Evolutionary conservation across 2,113 vertebrate species (phyloP).

Genomic region (Calypte anna): DNA sequence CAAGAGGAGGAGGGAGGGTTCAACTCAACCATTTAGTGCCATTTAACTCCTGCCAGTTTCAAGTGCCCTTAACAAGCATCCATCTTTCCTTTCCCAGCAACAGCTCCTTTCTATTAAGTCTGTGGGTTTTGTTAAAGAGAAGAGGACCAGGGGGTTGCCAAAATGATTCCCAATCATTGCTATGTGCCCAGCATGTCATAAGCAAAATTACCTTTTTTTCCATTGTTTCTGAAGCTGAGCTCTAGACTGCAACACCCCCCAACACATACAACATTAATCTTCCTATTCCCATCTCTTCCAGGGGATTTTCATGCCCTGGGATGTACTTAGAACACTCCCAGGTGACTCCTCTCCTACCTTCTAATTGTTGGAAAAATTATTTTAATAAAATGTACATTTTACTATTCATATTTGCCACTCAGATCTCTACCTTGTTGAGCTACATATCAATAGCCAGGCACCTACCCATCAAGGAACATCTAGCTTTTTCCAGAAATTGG

Average conservation of each 20-base stretch:
- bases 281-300: background rate
- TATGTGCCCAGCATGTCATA: background rate
- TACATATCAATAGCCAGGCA: background rate
- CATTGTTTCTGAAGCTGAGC: background rate
- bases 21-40: background rate
- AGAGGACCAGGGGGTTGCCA: background rate
- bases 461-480: background rate
- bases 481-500: background rate
- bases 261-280: background rate
- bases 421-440: background rate
- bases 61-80: background rate
- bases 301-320: background rate
- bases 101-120: conserved; percentile 1
- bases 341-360: background rate
- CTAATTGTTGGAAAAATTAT: background rate
- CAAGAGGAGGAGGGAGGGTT: background rate
- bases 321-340: background rate
- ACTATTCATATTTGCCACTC: background rate
- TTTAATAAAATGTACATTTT: background rate
- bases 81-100: background rate
- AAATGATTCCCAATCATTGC: background rate
- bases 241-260: background rate
- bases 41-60: background rate
- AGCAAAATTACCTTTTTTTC: background rate
- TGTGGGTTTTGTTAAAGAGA: background rate